These are phyloP conservation scores for Avahi laniger DNA, from an alignment of 2,797 vertebrate species.

Conservation along the genomic window DNA sequence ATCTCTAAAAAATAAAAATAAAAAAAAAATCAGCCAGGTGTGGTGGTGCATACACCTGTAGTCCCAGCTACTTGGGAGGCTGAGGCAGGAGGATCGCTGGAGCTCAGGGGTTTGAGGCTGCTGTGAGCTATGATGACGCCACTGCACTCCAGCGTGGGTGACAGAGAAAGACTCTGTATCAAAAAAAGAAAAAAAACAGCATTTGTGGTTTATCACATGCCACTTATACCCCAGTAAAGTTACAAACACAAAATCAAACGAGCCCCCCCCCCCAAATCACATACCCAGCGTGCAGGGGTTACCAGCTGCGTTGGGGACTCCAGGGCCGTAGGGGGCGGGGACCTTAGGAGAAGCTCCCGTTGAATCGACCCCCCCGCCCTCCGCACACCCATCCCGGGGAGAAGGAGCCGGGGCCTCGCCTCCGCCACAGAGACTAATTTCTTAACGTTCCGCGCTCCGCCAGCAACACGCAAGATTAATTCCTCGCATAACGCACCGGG, in stretches of 20 bases:
- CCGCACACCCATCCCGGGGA: background rate
- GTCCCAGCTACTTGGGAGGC: background rate
- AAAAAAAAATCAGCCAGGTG: background rate
- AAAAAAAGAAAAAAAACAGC: background rate
- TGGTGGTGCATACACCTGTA: background rate
- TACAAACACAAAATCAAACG: background rate
- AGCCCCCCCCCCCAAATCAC: background rate
- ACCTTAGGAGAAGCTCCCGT: background rate
- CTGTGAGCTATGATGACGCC: background rate
- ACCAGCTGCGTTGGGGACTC: background rate
- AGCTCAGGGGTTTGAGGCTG: background rate
- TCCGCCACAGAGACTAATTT: background rate
- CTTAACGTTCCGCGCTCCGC: constrained; percentile 62
- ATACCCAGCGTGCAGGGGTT: background rate
- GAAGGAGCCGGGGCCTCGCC: background rate
- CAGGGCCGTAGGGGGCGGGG: rapidly evolving
- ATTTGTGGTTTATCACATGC: too few species aligned
- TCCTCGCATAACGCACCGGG: constrained; percentile 73
- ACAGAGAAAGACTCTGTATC: background rate
- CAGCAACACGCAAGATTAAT: constrained; percentile 79
- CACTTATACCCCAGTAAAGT: background rate
- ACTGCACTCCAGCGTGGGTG: background rate
- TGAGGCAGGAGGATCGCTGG: background rate
- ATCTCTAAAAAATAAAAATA: background rate
- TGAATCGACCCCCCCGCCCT: too few species aligned